Percentiles rank a stretch among this genome's conserved stretches.
These are phyloP conservation scores for Sebastiscus albofasciatus DNA, from an alignment of 2,797 vertebrate genomes.

Conservation along the genomic window DNA sequence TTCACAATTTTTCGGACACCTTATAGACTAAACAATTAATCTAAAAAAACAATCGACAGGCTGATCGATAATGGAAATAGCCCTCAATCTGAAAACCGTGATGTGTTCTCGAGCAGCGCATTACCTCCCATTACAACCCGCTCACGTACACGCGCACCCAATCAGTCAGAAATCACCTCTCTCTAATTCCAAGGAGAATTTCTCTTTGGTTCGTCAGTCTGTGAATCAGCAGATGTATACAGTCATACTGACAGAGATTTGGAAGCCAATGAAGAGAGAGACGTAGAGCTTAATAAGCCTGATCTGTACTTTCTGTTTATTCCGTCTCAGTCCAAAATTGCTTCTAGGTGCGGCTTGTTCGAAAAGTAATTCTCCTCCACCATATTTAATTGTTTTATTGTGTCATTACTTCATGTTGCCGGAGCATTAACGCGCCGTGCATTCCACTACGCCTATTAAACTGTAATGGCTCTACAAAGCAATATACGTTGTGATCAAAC, in stretches of 20 bases:
- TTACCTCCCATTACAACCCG: neutral
- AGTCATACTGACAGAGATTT: conserved; percentile 6
- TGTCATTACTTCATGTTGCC: conserved; percentile 78
- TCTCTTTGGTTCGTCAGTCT: conserved; percentile 15
- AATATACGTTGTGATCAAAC: conserved; percentile 65
- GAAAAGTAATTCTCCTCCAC: conserved; percentile 74
- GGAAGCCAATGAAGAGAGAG: conserved; percentile 5
- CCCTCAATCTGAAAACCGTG: neutral
- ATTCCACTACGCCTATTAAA: conserved; percentile 79
- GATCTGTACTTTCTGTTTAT: conserved; percentile 68
- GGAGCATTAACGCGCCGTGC: conserved; percentile 66
- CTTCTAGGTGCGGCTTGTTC: conserved; percentile 69
- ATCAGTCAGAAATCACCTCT: conserved; percentile 20
- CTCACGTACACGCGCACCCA: neutral
- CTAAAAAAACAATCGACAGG: neutral
- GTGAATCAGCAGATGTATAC: conserved; percentile 50
- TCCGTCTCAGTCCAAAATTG: conserved; percentile 67
- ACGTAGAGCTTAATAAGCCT: conserved; percentile 59
- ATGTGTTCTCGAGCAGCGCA: neutral
- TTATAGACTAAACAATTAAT: conserved; percentile 6
- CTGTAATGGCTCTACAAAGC: conserved; percentile 75
- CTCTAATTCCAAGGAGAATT: conserved; percentile 35
- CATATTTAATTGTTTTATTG: conserved; percentile 83
- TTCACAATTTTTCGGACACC: neutral
- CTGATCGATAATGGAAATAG: conserved; percentile 1